These are phyloP conservation scores for Gobius niger DNA, from an alignment of 2,113 vertebrate species.

Conservation along the genomic window DNA sequence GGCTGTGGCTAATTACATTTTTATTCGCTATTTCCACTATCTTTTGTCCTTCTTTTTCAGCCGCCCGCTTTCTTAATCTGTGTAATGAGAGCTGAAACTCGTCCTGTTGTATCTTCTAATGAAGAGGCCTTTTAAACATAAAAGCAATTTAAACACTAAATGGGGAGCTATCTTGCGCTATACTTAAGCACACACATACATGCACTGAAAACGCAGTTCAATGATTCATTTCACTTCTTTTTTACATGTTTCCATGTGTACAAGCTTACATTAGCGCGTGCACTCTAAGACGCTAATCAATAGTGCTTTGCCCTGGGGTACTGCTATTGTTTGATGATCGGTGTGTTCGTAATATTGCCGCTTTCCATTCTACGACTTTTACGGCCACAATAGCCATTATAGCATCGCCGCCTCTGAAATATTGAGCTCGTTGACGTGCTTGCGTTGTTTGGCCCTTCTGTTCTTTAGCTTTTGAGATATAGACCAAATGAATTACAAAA, in stretches of 20 bases:
- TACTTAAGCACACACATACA: constrained; percentile 8
- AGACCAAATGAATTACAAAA: no score
- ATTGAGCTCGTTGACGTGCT: neutral
- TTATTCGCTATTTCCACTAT: constrained; percentile 11
- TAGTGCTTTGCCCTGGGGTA: constrained; percentile 49
- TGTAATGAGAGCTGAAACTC: constrained; percentile 36
- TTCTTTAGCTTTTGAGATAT: no score
- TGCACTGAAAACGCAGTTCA: neutral
- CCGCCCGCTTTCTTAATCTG: constrained; percentile 36
- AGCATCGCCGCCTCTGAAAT: constrained; percentile 29
- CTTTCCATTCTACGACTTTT: constrained; percentile 56
- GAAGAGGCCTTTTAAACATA: constrained; percentile 44
- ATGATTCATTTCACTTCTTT: constrained; percentile 40
- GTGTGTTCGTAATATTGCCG: constrained; percentile 60
- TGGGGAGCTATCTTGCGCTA: constrained; percentile 22
- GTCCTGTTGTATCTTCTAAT: constrained; percentile 46
- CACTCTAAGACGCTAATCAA: constrained; percentile 58
- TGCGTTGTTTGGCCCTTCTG: neutral
- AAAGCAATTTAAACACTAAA: constrained; percentile 43
- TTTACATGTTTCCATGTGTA: constrained; percentile 52
- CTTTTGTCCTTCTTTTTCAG: constrained; percentile 34
- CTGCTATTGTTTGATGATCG: constrained; percentile 62
- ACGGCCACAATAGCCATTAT: constrained; percentile 55
- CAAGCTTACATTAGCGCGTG: constrained; percentile 58
- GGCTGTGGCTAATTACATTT: constrained; percentile 43